Evolutionary conservation across 2,888 invertebrate species (phyloP), one percentile per base, ranked within the genome.

Genomic region (Caenorhabditis sp.): DNA sequence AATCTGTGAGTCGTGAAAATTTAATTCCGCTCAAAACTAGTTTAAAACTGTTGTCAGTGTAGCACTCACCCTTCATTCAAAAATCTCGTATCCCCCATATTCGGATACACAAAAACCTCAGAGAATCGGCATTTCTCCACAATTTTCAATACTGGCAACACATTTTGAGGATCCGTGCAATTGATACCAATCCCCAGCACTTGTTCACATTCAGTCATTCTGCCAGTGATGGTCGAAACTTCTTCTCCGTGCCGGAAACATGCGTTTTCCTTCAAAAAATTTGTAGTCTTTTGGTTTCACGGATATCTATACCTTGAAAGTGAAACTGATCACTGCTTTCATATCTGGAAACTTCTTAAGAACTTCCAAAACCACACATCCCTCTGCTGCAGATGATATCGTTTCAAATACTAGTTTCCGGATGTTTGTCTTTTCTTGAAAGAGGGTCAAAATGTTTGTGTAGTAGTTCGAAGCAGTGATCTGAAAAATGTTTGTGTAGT

Each of bases 31-130:
- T 31, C 7, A 4, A 31, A 31, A 7, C 4, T 31, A 4, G 7
- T 31, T 7, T 31, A 6, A 6, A 7, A 4, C 7, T 7, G 31
- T 26, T 54, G 26, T 1, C 6, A 26, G 12, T 7, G 1, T 26
- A 10, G n/a, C 14, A 64, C 72, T 51, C 14, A 83, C 83, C 51
- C 59, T 19, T 28, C 54, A 2, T n/a, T 31, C 24, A 51, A 24
- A 72, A 84, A 84, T 5, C 44, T 26, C 1, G 41, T n/a, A 19
- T 84, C 83, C 2, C 75, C 80, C 35, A 58, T 64, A 19, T 84
- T 84, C 12, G 84, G 80, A 22, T 76, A 84, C 7, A 84, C 80
- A 28, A 84, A 75, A 16, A 84, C 35, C 10, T 80, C 41, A 0
- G 35, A 14, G 47, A 84, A 84, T 1, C 54, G 8, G 22, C 12